Evolutionary conservation across 1,140 invertebrate species (phyloP), one percentile per base, ranked within the genome.

Genomic region (Drosophila arawakana): DNA sequence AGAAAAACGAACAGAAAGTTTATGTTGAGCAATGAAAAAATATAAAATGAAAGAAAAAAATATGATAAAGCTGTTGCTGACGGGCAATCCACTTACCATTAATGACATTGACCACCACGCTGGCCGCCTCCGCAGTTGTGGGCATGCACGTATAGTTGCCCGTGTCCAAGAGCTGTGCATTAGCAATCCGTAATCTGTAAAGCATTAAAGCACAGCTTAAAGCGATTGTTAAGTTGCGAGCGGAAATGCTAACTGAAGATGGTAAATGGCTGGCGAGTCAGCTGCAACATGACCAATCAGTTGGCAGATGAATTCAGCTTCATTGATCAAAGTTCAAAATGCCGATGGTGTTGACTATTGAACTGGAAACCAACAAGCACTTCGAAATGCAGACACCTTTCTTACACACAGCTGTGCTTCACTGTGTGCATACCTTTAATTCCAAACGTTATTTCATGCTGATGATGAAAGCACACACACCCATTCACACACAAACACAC

Each of bases 131-230:
- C 49, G 96, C 96, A 83, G 96, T 95, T 18, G 96, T 97, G 13
- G 96, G 96, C 76, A 96, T 95, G 91, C 97, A 97, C 90, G 96
- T 97, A 92, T 97, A 98, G 93, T 97, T 97, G 44, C 97, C 96
- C 35, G 96, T 96, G 93, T 97, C 96, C 39, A 94, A 94, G 13
- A 94, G 94, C 76, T 95, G 94, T 30, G 96, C 95, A 88, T 95
- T 95, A 71, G 94, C 94, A 80, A 97, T 97, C 71, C 94, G 95
- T 85, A 97, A 94, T 92, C 95, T 95, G 89, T 30, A 71, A 58
- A 30, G 25, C 21, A 61, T 78, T 73, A 59, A 58, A 63, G 70
- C 7, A 21, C 58, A 50, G 47, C 34, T 77, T 83, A 70, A 78
- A 60, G 70, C 66, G 60, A 79, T 59, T 62, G 39, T 49, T 37